These are phyloP conservation scores for Scaptomyza tumidula DNA, from an alignment of 2,888 invertebrate species.

Conservation along the genomic window DNA sequence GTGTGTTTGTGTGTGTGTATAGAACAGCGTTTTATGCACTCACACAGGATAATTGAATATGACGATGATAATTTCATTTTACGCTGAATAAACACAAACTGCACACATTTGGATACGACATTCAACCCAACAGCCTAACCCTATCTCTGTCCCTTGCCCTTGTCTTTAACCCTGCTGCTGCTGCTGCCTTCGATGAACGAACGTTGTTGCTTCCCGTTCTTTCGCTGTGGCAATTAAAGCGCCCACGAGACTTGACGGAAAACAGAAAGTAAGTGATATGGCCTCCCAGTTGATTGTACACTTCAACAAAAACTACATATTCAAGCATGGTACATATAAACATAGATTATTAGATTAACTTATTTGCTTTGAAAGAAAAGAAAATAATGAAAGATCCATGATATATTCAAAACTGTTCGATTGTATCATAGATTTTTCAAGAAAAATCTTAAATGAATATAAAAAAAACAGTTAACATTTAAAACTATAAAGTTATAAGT, in stretches of 20 bases:
- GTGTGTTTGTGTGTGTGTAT: background rate
- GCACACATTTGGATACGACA: conserved; percentile 67
- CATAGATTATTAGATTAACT: too few species aligned
- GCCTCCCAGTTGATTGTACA: conserved; percentile 26
- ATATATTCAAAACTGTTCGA: too few species aligned
- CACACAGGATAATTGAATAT: conserved; percentile 73
- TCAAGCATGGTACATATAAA: too few species aligned
- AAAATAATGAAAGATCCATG: too few species aligned
- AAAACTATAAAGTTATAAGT: too few species aligned
- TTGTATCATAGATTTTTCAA: too few species aligned
- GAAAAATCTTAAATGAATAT: too few species aligned
- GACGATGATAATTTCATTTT: conserved; percentile 77
- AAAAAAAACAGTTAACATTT: too few species aligned
- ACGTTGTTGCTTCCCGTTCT: conserved; percentile 12
- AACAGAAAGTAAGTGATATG: conserved; percentile 47
- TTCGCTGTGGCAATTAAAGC: conserved; percentile 59
- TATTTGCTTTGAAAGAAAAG: too few species aligned
- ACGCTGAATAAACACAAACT: conserved; percentile 76
- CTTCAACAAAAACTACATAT: background rate
- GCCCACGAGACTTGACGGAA: conserved; percentile 50
- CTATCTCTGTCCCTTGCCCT: background rate
- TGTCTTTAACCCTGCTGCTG: background rate
- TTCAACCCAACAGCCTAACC: conserved; percentile 3
- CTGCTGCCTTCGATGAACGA: background rate
- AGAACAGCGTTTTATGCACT: conserved; percentile 45